Conservation (phyloP, 2,113 vertebrate genomes). For the Ginglymostoma cirratum region DNA sequence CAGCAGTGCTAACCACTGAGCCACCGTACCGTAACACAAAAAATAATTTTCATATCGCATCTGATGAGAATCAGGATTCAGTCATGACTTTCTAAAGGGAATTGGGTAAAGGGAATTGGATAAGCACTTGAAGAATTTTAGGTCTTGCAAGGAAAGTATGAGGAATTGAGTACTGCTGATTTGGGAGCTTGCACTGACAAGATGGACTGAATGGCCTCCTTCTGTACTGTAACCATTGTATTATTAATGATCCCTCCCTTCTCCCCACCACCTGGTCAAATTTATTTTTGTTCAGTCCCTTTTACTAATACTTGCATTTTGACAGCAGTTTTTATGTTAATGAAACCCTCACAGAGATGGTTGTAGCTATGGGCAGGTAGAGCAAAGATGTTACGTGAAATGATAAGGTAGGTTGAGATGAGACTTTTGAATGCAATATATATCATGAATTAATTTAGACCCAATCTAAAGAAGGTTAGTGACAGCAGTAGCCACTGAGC, state of each 20-base stretch:
- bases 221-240: neutral
- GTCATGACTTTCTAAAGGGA: neutral
- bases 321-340: neutral
- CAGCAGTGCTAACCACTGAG: too few relatives aligned
- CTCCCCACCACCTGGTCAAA: neutral
- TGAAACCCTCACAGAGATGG: neutral
- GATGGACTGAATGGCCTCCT: neutral
- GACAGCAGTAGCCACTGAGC: too few relatives aligned
- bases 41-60: neutral
- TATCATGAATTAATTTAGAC: too few relatives aligned
- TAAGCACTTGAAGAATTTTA: neutral
- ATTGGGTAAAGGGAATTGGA: neutral
- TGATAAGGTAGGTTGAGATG: neutral
- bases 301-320: neutral
- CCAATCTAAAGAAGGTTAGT: too few relatives aligned
- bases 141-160: neutral
- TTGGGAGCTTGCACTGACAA: neutral
- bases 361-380: too few relatives aligned
- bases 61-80: neutral
- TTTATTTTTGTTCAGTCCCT: neutral
- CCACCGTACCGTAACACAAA: neutral
- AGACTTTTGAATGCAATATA: neutral
- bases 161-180: neutral
- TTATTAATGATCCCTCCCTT: neutral
- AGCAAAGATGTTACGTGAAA: neutral